These are phyloP conservation scores for Ennomos fuscantarius DNA, from an alignment of 2,888 invertebrate species.

Conservation along the genomic window DNA sequence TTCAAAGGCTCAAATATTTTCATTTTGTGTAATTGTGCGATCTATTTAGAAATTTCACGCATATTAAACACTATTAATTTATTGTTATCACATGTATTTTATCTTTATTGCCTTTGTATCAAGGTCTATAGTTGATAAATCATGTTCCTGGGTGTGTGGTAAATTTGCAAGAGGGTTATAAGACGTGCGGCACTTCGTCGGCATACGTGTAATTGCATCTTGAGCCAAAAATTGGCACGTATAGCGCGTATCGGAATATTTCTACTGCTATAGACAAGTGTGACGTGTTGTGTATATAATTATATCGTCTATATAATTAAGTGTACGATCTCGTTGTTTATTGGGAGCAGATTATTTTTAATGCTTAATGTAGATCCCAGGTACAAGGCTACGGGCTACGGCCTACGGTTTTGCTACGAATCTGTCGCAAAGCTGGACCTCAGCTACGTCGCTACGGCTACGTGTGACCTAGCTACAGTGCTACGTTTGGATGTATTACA, in stretches of 20 bases:
- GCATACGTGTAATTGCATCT: slow-evolving; percentile 52
- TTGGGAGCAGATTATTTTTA: no score
- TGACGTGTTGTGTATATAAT: slow-evolving; percentile 7
- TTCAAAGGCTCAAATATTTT: slow-evolving; percentile 1
- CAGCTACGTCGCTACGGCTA: slow-evolving; percentile 27
- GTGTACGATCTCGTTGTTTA: no score
- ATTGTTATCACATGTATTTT: slow-evolving; percentile 26
- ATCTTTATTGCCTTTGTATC: slow-evolving; percentile 41
- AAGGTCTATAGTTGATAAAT: slow-evolving; percentile 42
- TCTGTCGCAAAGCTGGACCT: slow-evolving; percentile 23
- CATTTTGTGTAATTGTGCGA: slow-evolving; percentile 2
- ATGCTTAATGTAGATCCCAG: no score
- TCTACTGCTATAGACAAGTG: slow-evolving; percentile 17
- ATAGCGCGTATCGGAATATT: slow-evolving; percentile 34
- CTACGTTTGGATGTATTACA: neutral
- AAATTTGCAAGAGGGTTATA: slow-evolving; percentile 41
- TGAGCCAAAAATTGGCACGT: slow-evolving; percentile 53
- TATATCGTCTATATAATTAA: no score
- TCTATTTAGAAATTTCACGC: slow-evolving; percentile 26
- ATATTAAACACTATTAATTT: slow-evolving; percentile 14
- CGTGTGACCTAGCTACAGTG: slow-evolving; percentile 13
- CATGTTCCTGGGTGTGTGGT: slow-evolving; percentile 33
- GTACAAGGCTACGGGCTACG: neutral
- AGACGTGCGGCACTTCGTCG: slow-evolving; percentile 45
- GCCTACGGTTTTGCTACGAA: slow-evolving; percentile 8